Evolutionary conservation across 2,113 vertebrate species (phyloP), one percentile per base, ranked within the genome.

Genomic region (Zosterops japonicus): DNA sequence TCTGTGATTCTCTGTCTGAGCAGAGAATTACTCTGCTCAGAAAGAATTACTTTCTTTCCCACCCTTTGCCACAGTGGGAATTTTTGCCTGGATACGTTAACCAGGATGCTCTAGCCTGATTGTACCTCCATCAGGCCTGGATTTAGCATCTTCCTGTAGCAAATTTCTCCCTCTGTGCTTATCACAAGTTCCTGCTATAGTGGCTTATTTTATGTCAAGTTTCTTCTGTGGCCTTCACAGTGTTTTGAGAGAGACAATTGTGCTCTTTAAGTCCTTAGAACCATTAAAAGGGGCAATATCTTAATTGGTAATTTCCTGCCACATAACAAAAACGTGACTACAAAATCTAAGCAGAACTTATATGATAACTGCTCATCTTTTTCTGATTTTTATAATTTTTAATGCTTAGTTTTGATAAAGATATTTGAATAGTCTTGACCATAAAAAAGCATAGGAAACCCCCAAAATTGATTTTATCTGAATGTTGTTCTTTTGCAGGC

Each of bases 161-260:
- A 69, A 46, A 70, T 78, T 68, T 35, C 22, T 68, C 22, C 7
- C 27, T 52, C 36, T 44, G 13, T 33, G 33, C 12, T 60, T 14
- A 46, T 20, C 0, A 0, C 28, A 77, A 33, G 9, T 28, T 78
- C 19, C 28, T 3, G 2, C 47, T 70, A 18, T 39, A 39, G 18
- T 53, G 47, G 28, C 13, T 69, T 46, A 52, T 69, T 36, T 52
- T 63, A 49, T 56, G 41, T 11, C 41, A 71, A 33, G 19, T n/a
- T 87, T 12, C 14, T 87, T 69, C 27, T 27, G 21, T 36, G 46
- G 27, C 36, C 17, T 52, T 36, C 17, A 28, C 23, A 61, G 33
- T 53, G 23, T n/a, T 70, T 53, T 61, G 15, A 39, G 28, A 61
- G 28, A 61, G n/a, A 12, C 12, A 39, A 16, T 8, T 61, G 64